phyloP scores from a whole-genome alignment of 2,888 invertebrate genomes.

The Lapara coniferarum region DNA sequence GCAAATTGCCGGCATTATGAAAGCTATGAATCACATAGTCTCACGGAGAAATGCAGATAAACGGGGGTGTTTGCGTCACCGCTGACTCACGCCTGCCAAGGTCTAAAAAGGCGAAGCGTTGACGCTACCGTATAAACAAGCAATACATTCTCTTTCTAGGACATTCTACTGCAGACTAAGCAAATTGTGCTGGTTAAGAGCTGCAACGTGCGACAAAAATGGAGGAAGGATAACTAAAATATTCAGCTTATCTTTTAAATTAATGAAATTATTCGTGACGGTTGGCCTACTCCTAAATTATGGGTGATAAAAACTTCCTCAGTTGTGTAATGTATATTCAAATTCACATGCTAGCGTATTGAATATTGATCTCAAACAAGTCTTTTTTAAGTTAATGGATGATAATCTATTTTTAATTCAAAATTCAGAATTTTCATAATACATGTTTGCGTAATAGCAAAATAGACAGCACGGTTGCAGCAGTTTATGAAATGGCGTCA shows the following conservation, averaged over 20 bases:
- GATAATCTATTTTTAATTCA: too few species aligned
- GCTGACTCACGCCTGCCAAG: slow-evolving; percentile 22
- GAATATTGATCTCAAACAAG: too few species aligned
- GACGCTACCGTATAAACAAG: background rate
- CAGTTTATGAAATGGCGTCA: too few species aligned
- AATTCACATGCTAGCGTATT: too few species aligned
- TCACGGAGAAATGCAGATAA: slow-evolving; percentile 12
- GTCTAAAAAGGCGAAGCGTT: slow-evolving; percentile 18
- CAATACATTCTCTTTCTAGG: slow-evolving; percentile 13
- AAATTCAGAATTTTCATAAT: too few species aligned
- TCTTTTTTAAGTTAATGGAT: too few species aligned
- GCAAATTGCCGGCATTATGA: background rate
- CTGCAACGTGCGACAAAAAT: background rate
- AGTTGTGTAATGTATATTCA: too few species aligned
- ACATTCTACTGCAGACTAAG: background rate
- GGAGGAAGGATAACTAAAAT: background rate
- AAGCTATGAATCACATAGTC: slow-evolving; percentile 15
- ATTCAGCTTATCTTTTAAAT: background rate
- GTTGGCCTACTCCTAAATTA: background rate
- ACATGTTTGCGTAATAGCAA: too few species aligned
- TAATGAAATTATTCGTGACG: background rate
- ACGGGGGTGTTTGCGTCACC: slow-evolving; percentile 20
- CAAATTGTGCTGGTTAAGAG: background rate
- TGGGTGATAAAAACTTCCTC: background rate
- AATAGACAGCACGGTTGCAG: too few species aligned